Evolutionary conservation across 2,797 vertebrate species (phyloP), one percentile per base, ranked within the genome.

Genomic region (Tinamus major): DNA sequence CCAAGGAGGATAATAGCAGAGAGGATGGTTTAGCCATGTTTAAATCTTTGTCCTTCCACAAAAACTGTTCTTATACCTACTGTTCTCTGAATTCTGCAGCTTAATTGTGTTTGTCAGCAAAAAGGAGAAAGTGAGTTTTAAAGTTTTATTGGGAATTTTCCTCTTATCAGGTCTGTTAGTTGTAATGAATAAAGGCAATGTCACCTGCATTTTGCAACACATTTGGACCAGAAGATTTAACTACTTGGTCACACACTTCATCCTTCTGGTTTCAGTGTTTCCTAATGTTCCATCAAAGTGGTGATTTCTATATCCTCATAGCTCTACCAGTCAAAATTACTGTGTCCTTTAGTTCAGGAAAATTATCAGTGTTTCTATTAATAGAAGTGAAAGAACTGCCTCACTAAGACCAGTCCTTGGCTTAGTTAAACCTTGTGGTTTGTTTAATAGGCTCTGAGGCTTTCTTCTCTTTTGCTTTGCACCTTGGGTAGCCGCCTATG

Each of bases 31-130:
- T 37, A 62, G 53, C 21, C 42, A 27, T 48, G 35, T 74, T 44
- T 65, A 59, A 79, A 26, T 77, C n/a, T 72, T 79, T 81, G 5
- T 26, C 51, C 51, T 68, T 77, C 70, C 33, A 49, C 20, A 41
- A 8, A 74, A 65, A 15, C 33, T 85, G 1, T 87, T 82, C 27
- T 69, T 64, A 41, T 48, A 53, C 67, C 53, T 21, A 13, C 33
- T 59, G 31, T 35, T 74, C 56, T 55, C 71, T 35, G 72, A 74
- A 68, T 75, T 62, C 58, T 33, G 53, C 44, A 62, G 21, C 62
- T 88, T 91, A 88, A 79, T 93, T 82, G 33, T 74, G 41, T 77
- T 92, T 92, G 78, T 82, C 80, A 93, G 69, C 29, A 44, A 68
- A 86, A 85, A 29, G 31, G 23, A 65, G 44, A 89, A 81, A 71